Conservation (phyloP, 2,888 invertebrate genomes). For the Tuberolachnus salignus region DNA sequence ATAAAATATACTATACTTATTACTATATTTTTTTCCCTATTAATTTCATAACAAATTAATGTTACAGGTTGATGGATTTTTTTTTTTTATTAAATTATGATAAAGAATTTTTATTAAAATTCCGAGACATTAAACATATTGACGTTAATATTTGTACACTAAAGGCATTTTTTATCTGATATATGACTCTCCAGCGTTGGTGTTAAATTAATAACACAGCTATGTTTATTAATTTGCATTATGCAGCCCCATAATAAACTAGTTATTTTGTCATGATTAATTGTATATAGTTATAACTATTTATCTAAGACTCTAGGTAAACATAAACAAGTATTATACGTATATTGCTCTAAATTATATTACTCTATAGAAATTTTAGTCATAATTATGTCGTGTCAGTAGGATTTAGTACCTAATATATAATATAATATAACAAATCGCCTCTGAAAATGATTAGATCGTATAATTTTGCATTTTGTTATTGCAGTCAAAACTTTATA, state of each 20-base stretch:
- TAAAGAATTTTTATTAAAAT: not conserved
- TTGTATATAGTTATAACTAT: not conserved
- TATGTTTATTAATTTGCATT: conserved; percentile 10
- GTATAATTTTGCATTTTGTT: no score
- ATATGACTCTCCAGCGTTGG: not conserved
- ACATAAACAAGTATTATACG: no score
- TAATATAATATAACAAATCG: no score
- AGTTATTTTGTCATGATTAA: conserved; percentile 21
- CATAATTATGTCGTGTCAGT: not conserved
- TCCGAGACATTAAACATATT: conserved; percentile 13
- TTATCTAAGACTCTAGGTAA: not conserved
- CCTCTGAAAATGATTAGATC: no score
- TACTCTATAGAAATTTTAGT: not conserved
- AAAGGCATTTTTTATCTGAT: not conserved
- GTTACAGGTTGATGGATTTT: no score
- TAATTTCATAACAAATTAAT: no score
- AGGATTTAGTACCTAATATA: not conserved
- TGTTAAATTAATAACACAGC: not conserved
- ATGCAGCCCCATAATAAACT: not conserved
- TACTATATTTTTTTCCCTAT: no score
- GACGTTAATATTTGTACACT: not conserved
- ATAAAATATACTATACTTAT: no score
- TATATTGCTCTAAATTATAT: not conserved
- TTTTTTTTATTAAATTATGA: no score
- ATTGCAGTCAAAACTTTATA: no score